Conservation (phyloP, 1,140 invertebrate genomes). For the Belonocnema kinseyi region DNA sequence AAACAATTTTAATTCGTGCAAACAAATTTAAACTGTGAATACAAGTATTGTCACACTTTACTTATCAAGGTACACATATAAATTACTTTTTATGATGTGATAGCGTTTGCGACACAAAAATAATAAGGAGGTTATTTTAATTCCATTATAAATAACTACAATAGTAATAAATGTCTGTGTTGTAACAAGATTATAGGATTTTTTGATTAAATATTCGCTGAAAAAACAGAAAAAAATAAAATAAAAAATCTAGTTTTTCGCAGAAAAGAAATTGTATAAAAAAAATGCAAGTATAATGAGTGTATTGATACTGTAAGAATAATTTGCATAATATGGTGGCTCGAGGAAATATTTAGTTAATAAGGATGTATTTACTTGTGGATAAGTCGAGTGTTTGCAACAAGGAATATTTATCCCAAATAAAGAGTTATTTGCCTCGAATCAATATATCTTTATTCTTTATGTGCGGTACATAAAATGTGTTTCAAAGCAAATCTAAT, state of each 20-base stretch:
- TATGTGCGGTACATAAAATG: background rate
- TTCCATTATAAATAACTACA: background rate
- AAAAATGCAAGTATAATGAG: no score
- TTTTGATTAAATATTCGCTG: background rate
- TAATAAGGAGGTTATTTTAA: slow-evolving; percentile 10
- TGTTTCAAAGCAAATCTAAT: slow-evolving; percentile 21
- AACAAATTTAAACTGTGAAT: slow-evolving; percentile 40
- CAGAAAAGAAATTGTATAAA: no score
- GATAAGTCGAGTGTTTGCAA: slow-evolving; percentile 24
- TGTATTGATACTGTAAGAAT: background rate
- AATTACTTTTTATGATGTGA: slow-evolving; percentile 30
- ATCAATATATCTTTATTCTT: slow-evolving; percentile 15
- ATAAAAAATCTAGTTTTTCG: background rate
- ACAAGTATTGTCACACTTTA: slow-evolving; percentile 42
- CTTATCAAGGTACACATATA: slow-evolving; percentile 46
- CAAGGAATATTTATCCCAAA: slow-evolving; percentile 19
- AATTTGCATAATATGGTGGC: background rate
- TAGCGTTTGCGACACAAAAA: background rate
- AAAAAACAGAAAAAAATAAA: background rate
- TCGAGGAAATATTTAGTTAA: slow-evolving; percentile 3
- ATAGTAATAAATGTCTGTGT: background rate
- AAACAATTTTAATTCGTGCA: slow-evolving; percentile 43
- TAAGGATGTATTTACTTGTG: slow-evolving; percentile 6
- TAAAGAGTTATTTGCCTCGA: slow-evolving; percentile 16
- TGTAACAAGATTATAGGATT: background rate